Evolutionary conservation across 2,113 vertebrate genomes (phyloP).

Genomic region (Anoura caudifer): DNA sequence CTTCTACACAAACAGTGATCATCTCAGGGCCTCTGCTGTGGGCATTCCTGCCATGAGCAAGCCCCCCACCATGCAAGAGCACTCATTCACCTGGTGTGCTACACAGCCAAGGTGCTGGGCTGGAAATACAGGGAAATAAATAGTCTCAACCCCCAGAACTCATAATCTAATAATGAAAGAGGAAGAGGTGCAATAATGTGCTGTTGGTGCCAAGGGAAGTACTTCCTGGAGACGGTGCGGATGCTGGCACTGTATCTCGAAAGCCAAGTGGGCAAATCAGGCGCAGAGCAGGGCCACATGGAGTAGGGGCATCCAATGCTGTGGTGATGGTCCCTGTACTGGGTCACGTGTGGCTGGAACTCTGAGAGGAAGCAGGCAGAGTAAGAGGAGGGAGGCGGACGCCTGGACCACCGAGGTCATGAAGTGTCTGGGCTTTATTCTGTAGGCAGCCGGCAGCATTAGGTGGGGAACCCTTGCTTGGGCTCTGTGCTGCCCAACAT

Average conservation of each 20-base stretch:
- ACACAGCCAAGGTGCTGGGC: neutral
- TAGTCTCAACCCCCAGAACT: neutral
- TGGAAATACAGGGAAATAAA: slow-evolving; percentile 20
- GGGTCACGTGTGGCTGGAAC: neutral
- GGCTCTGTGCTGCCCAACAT: neutral
- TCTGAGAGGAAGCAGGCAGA: neutral
- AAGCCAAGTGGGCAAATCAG: neutral
- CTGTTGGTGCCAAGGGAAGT: neutral
- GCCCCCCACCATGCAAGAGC: neutral
- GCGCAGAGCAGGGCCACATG: neutral
- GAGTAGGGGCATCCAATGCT: neutral
- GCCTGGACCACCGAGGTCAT: neutral
- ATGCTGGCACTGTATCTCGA: neutral
- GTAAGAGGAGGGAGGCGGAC: neutral
- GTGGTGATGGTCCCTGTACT: neutral
- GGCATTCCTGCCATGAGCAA: neutral
- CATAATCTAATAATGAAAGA: neutral
- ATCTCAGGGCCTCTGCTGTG: neutral
- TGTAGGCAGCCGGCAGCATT: neutral
- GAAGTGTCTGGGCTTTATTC: neutral
- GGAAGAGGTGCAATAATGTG: neutral
- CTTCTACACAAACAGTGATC: neutral
- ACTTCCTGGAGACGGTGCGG: neutral
- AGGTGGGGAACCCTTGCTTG: neutral
- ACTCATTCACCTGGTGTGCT: neutral